These are phyloP conservation scores for Linurgus olivaceus DNA, from an alignment of 2,797 vertebrate genomes.

Conservation along the genomic window DNA sequence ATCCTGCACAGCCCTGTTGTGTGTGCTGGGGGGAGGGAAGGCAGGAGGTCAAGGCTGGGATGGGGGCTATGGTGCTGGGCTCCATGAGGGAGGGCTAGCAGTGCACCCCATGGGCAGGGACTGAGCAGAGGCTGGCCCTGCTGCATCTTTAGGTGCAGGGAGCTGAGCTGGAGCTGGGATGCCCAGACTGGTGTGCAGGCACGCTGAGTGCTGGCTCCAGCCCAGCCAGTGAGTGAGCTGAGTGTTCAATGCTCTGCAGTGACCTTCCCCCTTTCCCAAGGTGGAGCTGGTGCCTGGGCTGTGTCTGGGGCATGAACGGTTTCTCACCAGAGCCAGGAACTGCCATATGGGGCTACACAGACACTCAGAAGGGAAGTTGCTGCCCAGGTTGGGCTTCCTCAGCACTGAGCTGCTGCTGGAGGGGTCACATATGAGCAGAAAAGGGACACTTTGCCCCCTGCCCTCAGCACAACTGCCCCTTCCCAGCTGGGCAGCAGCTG, in stretches of 20 bases:
- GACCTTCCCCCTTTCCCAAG: accelerated
- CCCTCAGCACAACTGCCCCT: not conserved
- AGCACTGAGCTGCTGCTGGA: not conserved
- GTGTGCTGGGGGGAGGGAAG: not conserved
- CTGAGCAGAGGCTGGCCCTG: not conserved
- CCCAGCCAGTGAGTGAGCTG: accelerated
- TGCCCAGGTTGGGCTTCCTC: not conserved
- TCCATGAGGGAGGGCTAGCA: not conserved
- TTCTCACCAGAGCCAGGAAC: no score
- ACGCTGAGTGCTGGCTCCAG: not conserved
- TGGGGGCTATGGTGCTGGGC: accelerated
- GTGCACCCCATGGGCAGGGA: accelerated
- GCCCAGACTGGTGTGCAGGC: not conserved
- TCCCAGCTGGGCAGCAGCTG: not conserved
- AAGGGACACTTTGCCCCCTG: no score
- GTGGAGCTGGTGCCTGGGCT: not conserved
- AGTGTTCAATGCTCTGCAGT: not conserved
- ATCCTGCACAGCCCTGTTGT: not conserved
- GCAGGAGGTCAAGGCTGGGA: not conserved
- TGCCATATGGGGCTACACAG: accelerated
- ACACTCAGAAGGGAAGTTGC: not conserved
- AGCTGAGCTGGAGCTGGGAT: not conserved
- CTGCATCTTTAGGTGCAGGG: not conserved
- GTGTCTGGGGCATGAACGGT: not conserved
- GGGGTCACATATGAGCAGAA: accelerated